Evolutionary conservation across 2,797 vertebrate species (phyloP).

Genomic region (Pseudomugil tenellus): DNA sequence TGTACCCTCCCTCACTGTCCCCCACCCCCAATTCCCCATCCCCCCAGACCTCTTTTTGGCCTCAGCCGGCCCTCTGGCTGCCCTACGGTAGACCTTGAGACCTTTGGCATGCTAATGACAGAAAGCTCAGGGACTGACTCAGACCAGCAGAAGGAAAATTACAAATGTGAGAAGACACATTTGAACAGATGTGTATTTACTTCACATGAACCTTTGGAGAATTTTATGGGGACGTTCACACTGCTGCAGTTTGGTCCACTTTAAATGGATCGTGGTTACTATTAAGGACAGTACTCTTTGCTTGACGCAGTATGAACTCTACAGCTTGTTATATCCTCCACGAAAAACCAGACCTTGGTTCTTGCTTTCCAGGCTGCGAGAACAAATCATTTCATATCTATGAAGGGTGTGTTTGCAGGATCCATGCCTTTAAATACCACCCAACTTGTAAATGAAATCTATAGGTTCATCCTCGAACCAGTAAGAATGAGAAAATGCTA

Average conservation of each 20-base stretch:
- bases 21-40: conserved; percentile 5
- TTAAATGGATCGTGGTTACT: not conserved
- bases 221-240: not conserved
- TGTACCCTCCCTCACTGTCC: conserved; percentile 44
- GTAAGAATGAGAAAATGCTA: too few relatives aligned
- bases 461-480: too few relatives aligned
- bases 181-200: not conserved
- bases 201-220: not conserved
- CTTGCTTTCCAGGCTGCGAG: too few relatives aligned
- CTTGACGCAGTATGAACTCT: too few relatives aligned
- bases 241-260: too few relatives aligned
- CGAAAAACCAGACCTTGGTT: too few relatives aligned
- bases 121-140: conserved; percentile 31
- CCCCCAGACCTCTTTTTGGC: conserved; percentile 26
- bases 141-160: not conserved
- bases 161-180: not conserved
- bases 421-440: too few relatives aligned
- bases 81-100: conserved; percentile 66
- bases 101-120: conserved; percentile 84
- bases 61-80: conserved; percentile 47
- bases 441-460: too few relatives aligned
- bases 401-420: too few relatives aligned
- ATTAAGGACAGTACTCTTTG: too few relatives aligned
- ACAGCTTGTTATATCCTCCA: too few relatives aligned
- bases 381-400: too few relatives aligned